Base-by-base conservation (phyloP, 2,888 invertebrate genomes). In the Syritta pipiens region DNA sequence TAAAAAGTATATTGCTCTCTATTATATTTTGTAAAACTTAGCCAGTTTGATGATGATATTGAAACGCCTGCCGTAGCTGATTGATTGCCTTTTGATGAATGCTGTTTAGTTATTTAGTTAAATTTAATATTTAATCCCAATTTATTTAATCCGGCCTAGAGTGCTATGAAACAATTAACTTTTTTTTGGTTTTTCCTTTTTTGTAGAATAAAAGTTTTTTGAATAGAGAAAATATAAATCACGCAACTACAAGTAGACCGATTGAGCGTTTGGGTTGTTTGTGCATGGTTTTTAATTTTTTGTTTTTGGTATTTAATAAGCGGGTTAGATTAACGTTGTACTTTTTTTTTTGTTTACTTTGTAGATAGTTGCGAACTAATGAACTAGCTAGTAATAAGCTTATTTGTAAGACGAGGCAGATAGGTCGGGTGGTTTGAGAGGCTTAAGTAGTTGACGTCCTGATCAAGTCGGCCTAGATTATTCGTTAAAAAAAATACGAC, bases 61-160 rank as follows among this genome's bases (percentile, higher is more conserved):
- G 40, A 79, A 17, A 22, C 42, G 79, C 79, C 79, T 79, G 67
- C 62, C 42, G 72, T 79, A 74, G 74, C 46, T 74, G 59, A 79
- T 59, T 79, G 79, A 72, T 55, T 72, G 44, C 46, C 72, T 51
- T 60, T 77, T 62, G 30, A 79, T 62, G 79, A 79, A 79, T 79
- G 79, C 79, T 62, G n/a, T 44, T 32, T 53, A 53, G 51, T 26
- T 20, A 40, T 57, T 76, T 62, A 49, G 46, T 75, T 72, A 32
- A 67, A 22, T 35, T 7, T 35, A 44, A 51, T 55, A 55, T 17
- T 59, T 24, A 62, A 53, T 42, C 51, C 24, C 12, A 17, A 24
- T 40, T 24, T 32, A 32, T 63, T 42, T 42, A 71, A 49, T 63
- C 42, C 59, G 46, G 44, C 57, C n/a, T 69, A 44, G 51, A 51